Percentiles rank a stretch among this genome's conserved stretches.
These are phyloP conservation scores for Peromyscus attwateri DNA, from an alignment of 2,797 vertebrate genomes.

Conservation along the genomic window DNA sequence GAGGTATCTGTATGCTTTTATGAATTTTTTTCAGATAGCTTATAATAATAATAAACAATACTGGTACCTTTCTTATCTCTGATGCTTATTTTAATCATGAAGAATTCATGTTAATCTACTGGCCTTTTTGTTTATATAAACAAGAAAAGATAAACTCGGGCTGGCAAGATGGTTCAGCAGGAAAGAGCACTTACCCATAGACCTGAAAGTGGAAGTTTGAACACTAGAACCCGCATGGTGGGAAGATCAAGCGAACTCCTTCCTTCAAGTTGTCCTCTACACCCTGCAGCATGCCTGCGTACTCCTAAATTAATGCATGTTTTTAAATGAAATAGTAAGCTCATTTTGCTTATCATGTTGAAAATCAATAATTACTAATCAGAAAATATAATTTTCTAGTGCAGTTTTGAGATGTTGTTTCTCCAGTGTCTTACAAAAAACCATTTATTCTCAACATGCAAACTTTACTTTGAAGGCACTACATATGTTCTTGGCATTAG, in stretches of 20 bases:
- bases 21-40: slow-evolving; percentile 14
- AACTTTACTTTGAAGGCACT: slow-evolving; percentile 43
- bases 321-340: background rate
- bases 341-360: background rate
- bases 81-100: background rate
- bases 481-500: slow-evolving; percentile 28
- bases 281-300: background rate
- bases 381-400: background rate
- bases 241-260: background rate
- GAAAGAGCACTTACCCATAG: background rate
- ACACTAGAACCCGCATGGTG: background rate
- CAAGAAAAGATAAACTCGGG: background rate
- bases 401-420: slow-evolving; percentile 16
- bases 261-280: background rate
- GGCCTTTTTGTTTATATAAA: background rate
- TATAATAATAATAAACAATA: background rate
- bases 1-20: background rate
- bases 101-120: background rate
- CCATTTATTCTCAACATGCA: slow-evolving; percentile 37
- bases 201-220: background rate
- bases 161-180: background rate
- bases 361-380: slow-evolving; percentile 31
- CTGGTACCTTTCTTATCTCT: background rate
- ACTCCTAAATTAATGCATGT: background rate
- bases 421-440: background rate